These are phyloP conservation scores for Elegia similella DNA, from an alignment of 2,888 invertebrate species.

Conservation along the genomic window DNA sequence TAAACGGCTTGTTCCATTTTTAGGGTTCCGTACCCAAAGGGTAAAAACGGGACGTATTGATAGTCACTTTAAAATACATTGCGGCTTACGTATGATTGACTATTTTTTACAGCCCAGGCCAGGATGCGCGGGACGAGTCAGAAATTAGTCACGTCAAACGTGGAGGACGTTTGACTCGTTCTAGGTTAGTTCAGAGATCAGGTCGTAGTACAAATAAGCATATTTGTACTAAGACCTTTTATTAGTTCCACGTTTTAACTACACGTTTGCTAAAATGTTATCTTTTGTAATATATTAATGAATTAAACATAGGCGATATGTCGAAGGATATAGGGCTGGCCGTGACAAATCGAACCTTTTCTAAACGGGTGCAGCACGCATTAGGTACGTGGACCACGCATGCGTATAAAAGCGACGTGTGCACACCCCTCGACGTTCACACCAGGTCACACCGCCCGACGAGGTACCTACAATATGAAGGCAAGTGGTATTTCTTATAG, in stretches of 20 bases:
- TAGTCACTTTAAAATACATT: no score
- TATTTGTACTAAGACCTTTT: no score
- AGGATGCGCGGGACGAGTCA: no score
- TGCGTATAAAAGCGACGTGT: slow-evolving; percentile 61
- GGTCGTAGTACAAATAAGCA: no score
- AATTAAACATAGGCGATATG: slow-evolving; percentile 21
- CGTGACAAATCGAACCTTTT: slow-evolving; percentile 54
- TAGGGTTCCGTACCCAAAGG: no score
- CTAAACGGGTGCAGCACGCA: slow-evolving; percentile 45
- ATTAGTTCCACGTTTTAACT: neutral
- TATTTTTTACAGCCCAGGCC: no score
- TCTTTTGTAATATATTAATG: slow-evolving; percentile 16
- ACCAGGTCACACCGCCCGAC: slow-evolving; percentile 47
- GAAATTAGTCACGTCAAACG: no score
- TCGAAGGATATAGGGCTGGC: slow-evolving; percentile 44
- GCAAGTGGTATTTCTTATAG: slow-evolving; percentile 38
- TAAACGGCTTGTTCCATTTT: no score
- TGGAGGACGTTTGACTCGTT: no score
- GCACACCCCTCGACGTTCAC: slow-evolving; percentile 58
- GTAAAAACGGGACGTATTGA: no score
- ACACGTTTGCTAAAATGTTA: slow-evolving; percentile 4
- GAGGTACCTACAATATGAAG: slow-evolving; percentile 64
- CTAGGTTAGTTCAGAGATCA: no score
- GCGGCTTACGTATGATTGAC: no score
- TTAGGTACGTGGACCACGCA: slow-evolving; percentile 30